phyloP scores from a whole-genome alignment of 2,888 invertebrate genomes.

The Synergus laeviventris region DNA sequence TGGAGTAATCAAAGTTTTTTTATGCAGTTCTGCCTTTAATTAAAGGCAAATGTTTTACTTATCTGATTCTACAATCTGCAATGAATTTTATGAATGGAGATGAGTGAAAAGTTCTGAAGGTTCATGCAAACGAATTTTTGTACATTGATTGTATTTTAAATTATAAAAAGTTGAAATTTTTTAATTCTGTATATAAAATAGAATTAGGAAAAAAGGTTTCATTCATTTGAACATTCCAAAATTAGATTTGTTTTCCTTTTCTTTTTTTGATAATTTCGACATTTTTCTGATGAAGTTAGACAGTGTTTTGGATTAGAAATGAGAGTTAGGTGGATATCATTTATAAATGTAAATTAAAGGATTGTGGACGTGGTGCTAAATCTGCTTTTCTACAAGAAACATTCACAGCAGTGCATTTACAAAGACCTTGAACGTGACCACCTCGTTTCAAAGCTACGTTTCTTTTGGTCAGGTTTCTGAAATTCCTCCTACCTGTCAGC shows the following conservation, averaged over 20 bases:
- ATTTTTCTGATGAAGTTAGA: no score
- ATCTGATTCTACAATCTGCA: not conserved
- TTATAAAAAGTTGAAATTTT: no score
- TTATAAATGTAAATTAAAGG: not conserved
- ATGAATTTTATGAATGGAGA: not conserved
- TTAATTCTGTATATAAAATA: no score
- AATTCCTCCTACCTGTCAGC: slow-evolving; percentile 41
- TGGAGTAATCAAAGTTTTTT: not conserved
- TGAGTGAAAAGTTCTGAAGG: no score
- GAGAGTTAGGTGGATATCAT: not conserved
- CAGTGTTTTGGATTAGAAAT: not conserved
- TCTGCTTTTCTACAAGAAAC: slow-evolving; percentile 26
- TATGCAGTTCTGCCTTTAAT: not conserved
- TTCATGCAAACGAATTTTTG: no score
- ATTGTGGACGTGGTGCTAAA: slow-evolving; percentile 11
- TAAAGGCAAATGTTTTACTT: not conserved
- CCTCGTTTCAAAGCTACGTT: slow-evolving; percentile 35
- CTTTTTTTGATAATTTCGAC: no score
- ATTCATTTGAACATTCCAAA: no score
- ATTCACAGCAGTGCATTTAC: slow-evolving; percentile 35
- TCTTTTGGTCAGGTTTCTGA: slow-evolving; percentile 41
- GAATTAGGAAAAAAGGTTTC: no score
- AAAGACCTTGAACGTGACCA: slow-evolving; percentile 40
- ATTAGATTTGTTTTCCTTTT: not conserved
- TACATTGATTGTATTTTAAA: no score